Percentiles rank a stretch among this genome's conserved stretches.
phyloP scores from a whole-genome alignment of 2,888 invertebrate genomes.

The Eristalis intricaria region DNA sequence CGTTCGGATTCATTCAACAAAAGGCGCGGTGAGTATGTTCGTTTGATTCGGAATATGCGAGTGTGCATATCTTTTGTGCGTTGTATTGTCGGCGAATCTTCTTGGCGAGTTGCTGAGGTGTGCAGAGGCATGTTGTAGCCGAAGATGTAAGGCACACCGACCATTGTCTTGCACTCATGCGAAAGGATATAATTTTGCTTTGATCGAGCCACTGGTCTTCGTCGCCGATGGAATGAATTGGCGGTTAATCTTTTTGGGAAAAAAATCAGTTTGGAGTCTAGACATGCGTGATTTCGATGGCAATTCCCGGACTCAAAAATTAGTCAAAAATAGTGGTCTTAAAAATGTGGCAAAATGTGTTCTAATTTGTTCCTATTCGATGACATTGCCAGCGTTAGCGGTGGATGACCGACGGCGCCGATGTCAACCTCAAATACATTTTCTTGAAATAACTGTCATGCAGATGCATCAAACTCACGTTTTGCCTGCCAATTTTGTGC shows the following conservation, averaged over 20 bases:
- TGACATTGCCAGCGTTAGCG: too few relatives aligned
- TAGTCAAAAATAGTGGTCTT: neutral
- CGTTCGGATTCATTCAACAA: conserved; percentile 54
- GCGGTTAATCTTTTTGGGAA: conserved; percentile 45
- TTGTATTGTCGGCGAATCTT: conserved; percentile 7
- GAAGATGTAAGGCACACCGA: conserved; percentile 38
- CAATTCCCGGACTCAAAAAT: neutral
- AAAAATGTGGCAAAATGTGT: too few relatives aligned
- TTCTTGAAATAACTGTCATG: too few relatives aligned
- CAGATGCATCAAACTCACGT: too few relatives aligned
- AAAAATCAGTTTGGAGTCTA: conserved; percentile 29
- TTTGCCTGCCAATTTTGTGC: too few relatives aligned
- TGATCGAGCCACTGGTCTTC: neutral
- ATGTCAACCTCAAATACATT: too few relatives aligned
- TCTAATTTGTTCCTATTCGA: too few relatives aligned
- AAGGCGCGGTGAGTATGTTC: conserved; percentile 37
- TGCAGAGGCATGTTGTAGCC: conserved; percentile 27
- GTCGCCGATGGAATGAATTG: conserved; percentile 41
- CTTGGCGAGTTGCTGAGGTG: conserved; percentile 22
- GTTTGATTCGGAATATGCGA: conserved; percentile 31
- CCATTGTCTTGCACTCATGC: conserved; percentile 27
- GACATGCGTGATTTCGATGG: neutral
- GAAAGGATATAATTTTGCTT: conserved; percentile 34
- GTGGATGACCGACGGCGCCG: too few relatives aligned
- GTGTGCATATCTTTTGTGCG: neutral